These are phyloP conservation scores for Liolophura sinensis DNA, from an alignment of 1,140 invertebrate species.

Conservation along the genomic window DNA sequence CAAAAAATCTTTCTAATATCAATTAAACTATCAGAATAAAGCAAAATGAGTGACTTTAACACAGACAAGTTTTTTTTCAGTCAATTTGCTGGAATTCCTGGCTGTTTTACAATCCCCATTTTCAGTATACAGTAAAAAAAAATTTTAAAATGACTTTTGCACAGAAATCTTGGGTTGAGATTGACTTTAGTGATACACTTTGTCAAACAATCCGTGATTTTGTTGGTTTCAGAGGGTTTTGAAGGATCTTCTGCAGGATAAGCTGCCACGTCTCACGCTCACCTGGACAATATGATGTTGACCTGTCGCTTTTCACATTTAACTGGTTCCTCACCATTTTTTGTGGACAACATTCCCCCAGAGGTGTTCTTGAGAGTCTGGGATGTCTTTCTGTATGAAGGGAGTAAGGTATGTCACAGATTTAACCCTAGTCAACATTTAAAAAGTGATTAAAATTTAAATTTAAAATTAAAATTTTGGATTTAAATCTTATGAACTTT, in stretches of 20 bases:
- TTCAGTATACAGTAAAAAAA: neutral
- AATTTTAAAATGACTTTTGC: neutral
- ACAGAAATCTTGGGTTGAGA: constrained; percentile 55
- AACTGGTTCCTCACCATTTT: constrained; percentile 68
- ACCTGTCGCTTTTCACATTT: constrained; percentile 64
- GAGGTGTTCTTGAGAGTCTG: constrained; percentile 64
- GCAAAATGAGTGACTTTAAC: too few species aligned
- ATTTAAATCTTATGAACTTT: too few species aligned
- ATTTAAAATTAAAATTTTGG: too few species aligned
- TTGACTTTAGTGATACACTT: too few species aligned
- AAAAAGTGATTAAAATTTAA: too few species aligned
- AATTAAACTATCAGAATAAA: too few species aligned
- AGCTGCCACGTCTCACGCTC: constrained; percentile 59
- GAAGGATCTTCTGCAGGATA: constrained; percentile 64
- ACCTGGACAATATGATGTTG: constrained; percentile 62
- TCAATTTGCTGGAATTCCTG: too few species aligned
- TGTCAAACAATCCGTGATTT: constrained; percentile 1
- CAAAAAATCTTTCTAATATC: too few species aligned
- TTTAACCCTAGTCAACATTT: too few species aligned
- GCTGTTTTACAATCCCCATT: constrained; percentile 1
- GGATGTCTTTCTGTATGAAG: constrained; percentile 68
- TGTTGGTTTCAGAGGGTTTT: constrained; percentile 58
- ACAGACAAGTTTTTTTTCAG: too few species aligned
- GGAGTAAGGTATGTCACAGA: constrained; percentile 60
- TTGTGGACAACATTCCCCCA: constrained; percentile 64